Evolutionary conservation across 1,140 invertebrate genomes (phyloP).

Genomic region (Bombus fervidus): DNA sequence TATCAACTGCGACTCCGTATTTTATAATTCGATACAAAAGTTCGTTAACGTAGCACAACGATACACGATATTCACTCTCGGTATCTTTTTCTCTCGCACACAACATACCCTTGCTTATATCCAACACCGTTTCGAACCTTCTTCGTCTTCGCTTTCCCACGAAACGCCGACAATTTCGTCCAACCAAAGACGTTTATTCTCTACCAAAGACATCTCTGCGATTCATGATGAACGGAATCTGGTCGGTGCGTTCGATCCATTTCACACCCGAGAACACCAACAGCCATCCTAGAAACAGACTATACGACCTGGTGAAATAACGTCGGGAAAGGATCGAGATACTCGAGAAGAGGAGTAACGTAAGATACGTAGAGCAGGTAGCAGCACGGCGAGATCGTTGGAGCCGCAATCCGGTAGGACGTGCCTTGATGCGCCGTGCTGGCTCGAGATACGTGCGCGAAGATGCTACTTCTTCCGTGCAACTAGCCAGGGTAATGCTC

Average conservation of each 20-base stretch:
- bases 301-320: neutral
- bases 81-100: no score
- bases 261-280: neutral
- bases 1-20: no score
- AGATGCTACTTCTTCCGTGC: constrained; percentile 80
- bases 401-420: constrained; percentile 80
- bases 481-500: constrained; percentile 72
- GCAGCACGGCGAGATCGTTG: constrained; percentile 69
- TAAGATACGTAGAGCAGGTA: constrained; percentile 67
- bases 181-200: neutral
- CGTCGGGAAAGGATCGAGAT: neutral
- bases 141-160: neutral
- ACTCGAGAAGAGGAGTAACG: neutral
- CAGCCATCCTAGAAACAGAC: no score
- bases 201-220: neutral
- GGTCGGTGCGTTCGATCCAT: no score
- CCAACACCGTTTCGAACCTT: neutral
- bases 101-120: neutral
- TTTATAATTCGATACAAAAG: no score
- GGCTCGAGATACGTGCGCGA: constrained; percentile 79
- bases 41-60: no score
- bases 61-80: no score
- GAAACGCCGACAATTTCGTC: neutral
- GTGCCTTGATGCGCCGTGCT: constrained; percentile 80
- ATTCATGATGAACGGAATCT: neutral